Conservation (phyloP, 2,113 vertebrate species). For the Butorides virescens region DNA sequence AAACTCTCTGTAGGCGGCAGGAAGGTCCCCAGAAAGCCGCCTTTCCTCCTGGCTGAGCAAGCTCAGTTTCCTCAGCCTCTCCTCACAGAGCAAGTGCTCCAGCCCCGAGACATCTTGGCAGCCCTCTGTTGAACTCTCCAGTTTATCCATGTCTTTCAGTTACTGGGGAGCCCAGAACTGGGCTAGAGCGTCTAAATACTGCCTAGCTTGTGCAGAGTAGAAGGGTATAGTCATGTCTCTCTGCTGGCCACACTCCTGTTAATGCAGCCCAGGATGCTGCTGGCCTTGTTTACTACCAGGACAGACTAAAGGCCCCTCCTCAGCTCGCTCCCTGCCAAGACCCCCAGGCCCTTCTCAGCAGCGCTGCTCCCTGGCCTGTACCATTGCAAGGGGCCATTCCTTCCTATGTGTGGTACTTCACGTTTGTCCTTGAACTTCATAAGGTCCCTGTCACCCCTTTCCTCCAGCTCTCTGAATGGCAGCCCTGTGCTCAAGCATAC, state of each 20-base stretch:
- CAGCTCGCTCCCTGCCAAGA: neutral
- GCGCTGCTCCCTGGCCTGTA: neutral
- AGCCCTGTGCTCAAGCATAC: neutral
- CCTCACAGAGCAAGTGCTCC: neutral
- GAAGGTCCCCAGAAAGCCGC: neutral
- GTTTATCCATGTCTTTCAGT: neutral
- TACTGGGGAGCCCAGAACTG: neutral
- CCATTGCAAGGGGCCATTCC: neutral
- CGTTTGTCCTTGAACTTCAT: neutral
- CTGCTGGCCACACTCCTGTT: neutral
- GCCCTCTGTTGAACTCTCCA: neutral
- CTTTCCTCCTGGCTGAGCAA: neutral
- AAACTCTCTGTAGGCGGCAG: neutral
- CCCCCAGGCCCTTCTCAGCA: neutral
- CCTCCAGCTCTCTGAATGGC: neutral
- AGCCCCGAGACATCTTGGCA: neutral
- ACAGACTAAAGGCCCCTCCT: neutral
- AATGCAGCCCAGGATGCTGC: neutral
- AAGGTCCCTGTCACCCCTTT: neutral
- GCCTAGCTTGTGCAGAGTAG: neutral
- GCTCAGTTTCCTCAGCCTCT: neutral
- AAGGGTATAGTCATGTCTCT: neutral
- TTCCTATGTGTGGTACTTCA: neutral
- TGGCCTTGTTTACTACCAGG: neutral
- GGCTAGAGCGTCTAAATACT: neutral